These are phyloP conservation scores for Ophion slaviceki DNA, from an alignment of 2,888 invertebrate species.

Conservation along the genomic window DNA sequence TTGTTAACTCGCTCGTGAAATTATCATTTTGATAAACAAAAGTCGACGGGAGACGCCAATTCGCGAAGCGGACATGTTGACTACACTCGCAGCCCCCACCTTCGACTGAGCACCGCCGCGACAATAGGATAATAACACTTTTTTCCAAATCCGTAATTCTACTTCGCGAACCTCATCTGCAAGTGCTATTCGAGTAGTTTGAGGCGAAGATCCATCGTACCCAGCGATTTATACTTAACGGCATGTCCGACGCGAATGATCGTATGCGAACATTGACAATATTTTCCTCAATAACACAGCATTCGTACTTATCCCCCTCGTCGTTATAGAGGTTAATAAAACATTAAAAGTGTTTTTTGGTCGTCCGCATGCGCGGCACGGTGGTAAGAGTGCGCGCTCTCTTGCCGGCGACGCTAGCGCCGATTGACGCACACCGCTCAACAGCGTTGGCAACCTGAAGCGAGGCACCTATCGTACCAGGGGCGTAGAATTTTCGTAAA, in stretches of 20 bases:
- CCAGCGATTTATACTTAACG: neutral
- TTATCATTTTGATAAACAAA: constrained; percentile 74
- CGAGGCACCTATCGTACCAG: no score
- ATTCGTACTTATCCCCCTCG: constrained; percentile 7
- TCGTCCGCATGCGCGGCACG: constrained; percentile 59
- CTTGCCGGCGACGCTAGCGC: neutral
- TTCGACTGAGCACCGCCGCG: neutral
- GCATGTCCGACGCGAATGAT: neutral
- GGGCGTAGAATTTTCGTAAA: no score
- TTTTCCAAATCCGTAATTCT: neutral
- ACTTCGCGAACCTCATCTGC: neutral
- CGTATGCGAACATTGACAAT: constrained; percentile 47
- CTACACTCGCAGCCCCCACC: constrained; percentile 33
- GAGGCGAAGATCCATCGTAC: neutral
- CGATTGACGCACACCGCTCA: neutral
- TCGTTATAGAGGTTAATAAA: constrained; percentile 46
- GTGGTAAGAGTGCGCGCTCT: neutral
- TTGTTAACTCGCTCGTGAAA: constrained; percentile 9
- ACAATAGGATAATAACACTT: neutral
- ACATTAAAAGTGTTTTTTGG: constrained; percentile 45
- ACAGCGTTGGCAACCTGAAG: no score
- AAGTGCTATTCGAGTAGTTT: neutral
- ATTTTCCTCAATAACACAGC: constrained; percentile 48
- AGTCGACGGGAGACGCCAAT: constrained; percentile 74
- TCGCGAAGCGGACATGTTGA: constrained; percentile 77